Evolutionary conservation across 53 echinoderm and acorn worm genomes (phyloP).

Genomic region (Patiria pectinifera): DNA sequence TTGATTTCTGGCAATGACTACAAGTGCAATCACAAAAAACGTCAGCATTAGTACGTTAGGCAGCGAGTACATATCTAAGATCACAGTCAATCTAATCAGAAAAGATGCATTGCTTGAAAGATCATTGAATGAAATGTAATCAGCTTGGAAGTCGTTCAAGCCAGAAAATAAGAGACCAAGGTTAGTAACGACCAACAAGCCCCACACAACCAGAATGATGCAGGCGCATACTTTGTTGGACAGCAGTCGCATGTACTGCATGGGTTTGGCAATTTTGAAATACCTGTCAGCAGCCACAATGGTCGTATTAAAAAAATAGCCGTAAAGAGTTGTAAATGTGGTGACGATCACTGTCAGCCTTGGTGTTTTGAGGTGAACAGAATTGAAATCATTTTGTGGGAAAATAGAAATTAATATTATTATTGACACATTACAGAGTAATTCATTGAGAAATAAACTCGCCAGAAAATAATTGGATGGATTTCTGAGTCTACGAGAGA

Average conservation of each 20-base stretch:
- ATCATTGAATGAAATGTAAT: background rate
- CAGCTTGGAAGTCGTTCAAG: background rate
- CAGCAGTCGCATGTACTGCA: background rate
- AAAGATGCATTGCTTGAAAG: background rate
- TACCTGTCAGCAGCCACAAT: conserved; percentile 31
- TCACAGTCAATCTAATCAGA: background rate
- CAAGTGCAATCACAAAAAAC: background rate
- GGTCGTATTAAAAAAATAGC: conserved; percentile 22
- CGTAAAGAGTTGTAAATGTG: background rate
- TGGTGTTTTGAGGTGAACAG: background rate
- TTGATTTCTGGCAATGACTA: conserved; percentile 27
- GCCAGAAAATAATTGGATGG: background rate
- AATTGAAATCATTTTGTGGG: background rate
- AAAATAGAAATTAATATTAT: background rate
- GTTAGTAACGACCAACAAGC: background rate
- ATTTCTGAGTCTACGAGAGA: background rate
- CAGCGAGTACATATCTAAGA: background rate
- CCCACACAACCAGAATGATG: conserved; percentile 19
- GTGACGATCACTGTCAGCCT: background rate
- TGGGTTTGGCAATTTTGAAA: conserved; percentile 36
- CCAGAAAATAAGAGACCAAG: background rate
- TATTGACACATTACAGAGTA: background rate
- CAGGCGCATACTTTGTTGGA: conserved; percentile 12
- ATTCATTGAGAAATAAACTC: background rate
- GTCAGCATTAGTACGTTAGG: background rate